Conservation (phyloP, 2,113 vertebrate species). For the Petromus typicus region DNA sequence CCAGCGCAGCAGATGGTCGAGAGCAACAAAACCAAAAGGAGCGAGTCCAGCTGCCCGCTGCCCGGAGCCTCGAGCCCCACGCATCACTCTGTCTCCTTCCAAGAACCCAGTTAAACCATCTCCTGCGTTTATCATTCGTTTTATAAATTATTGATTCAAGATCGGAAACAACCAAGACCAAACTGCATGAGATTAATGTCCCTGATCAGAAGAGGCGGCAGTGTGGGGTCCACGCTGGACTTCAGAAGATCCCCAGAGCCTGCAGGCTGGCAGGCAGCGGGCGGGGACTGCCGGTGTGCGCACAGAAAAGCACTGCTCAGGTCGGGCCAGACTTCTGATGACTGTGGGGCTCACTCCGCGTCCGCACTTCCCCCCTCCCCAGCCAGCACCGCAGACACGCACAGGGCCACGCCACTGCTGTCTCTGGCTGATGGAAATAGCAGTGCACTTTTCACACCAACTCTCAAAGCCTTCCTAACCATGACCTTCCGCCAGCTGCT, state of each 20-base stretch:
- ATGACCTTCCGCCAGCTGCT: not conserved
- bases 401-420: not conserved
- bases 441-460: not conserved
- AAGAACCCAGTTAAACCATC: conserved; percentile 19
- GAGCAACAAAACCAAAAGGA: not conserved
- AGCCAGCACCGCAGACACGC: too few species aligned
- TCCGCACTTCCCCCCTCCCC: not conserved
- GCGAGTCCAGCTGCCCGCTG: not conserved
- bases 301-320: not conserved
- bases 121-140: not conserved
- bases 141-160: conserved; percentile 43
- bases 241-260: not conserved
- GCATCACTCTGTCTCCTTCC: not conserved
- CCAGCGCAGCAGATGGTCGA: not conserved
- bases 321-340: not conserved
- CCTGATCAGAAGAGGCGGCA: not conserved
- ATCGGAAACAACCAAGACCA: not conserved
- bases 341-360: not conserved
- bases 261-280: not conserved
- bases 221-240: not conserved
- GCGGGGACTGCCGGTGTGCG: accelerated
- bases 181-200: not conserved
- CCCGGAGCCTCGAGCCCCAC: not conserved
- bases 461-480: not conserved
- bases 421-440: not conserved